phyloP scores from a whole-genome alignment of 2,797 vertebrate genomes.

The Falco concolor region DNA sequence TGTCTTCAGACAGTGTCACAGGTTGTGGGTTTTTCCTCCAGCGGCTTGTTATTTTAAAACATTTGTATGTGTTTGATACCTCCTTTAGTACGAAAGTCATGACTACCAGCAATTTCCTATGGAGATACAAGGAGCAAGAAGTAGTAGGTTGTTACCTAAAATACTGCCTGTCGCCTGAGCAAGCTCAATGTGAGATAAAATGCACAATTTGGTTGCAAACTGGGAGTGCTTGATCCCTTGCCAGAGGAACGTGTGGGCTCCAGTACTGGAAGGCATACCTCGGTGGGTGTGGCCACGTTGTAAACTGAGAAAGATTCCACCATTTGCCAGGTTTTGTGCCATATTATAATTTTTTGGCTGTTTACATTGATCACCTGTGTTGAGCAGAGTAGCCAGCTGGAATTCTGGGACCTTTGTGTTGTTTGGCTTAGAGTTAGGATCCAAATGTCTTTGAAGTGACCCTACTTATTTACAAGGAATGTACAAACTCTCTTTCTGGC shows the following conservation, averaged over 20 bases:
- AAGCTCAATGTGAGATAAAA: background rate
- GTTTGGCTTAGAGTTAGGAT: background rate
- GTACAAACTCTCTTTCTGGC: background rate
- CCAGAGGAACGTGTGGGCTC: background rate
- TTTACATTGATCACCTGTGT: background rate
- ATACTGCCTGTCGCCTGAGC: background rate
- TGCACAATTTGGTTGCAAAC: background rate
- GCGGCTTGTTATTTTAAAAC: background rate
- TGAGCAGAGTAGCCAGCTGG: background rate
- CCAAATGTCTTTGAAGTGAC: background rate
- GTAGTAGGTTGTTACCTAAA: background rate
- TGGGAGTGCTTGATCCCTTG: background rate
- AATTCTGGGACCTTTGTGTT: background rate
- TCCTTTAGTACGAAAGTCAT: background rate
- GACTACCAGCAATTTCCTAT: background rate
- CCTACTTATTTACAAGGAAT: background rate
- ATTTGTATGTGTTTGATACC: background rate
- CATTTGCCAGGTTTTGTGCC: background rate
- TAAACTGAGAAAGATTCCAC: background rate
- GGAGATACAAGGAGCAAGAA: background rate
- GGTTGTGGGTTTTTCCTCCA: background rate
- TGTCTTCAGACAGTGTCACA: background rate
- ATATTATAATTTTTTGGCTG: background rate
- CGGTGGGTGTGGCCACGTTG: background rate
- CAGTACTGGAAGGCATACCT: background rate